Percentiles rank a stretch among this genome's conserved stretches.
phyloP scores from a whole-genome alignment of 2,888 invertebrate genomes.

The Pyrochroa serraticornis region DNA sequence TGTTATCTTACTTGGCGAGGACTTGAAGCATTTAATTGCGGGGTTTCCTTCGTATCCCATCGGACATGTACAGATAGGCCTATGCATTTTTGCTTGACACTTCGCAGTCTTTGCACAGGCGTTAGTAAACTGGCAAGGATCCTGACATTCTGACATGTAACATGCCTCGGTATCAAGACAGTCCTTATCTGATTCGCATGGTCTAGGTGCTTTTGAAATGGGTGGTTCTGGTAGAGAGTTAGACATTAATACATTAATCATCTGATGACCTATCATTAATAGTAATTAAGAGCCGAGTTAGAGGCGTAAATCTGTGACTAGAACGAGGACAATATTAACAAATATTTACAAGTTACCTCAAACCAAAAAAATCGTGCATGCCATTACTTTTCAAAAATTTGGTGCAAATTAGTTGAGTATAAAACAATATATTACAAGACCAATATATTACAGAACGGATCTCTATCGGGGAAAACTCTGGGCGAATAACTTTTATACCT shows the following conservation, averaged over 20 bases:
- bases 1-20: conserved; percentile 74
- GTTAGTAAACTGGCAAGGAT: conserved; percentile 83
- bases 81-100: conserved; percentile 82
- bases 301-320: neutral
- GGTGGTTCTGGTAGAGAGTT: conserved; percentile 67
- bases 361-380: conserved; percentile 37
- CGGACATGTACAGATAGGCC: conserved; percentile 82
- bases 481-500: conserved; percentile 61
- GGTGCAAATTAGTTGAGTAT: conserved; percentile 39
- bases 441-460: conserved; percentile 5
- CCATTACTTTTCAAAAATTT: conserved; percentile 31
- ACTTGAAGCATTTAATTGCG: conserved; percentile 77
- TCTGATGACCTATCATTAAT: conserved; percentile 32
- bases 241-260: conserved; percentile 36
- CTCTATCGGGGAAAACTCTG: conserved; percentile 4
- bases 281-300: conserved; percentile 22
- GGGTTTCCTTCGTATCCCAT: conserved; percentile 83
- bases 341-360: conserved; percentile 34
- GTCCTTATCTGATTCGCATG: conserved; percentile 83
- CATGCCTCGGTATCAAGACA: conserved; percentile 84
- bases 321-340: conserved; percentile 5
- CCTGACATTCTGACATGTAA: conserved; percentile 80
- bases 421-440: conserved; percentile 18
- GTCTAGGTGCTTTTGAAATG: conserved; percentile 73
- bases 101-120: conserved; percentile 77